Base-by-base conservation (phyloP, 2,113 vertebrate species). In the Tretioscincus oriximinensis region DNA sequence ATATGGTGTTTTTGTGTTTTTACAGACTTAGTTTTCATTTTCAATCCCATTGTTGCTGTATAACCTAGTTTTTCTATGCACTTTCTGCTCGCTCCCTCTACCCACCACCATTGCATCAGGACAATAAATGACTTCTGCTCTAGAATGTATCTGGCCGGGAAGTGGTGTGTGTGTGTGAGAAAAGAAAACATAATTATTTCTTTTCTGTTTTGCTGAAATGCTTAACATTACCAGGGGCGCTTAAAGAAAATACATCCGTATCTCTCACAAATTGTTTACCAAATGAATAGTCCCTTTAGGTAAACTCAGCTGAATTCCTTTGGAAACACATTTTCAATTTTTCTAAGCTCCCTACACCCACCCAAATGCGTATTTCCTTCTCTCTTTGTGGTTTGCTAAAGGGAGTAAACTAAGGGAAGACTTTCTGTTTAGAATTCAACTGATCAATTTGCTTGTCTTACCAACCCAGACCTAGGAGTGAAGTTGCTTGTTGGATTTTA, bases 361-460 rank as follows among this genome's bases (percentile, higher is more conserved):
- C 51, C 4, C 54, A 58, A 18, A 58, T 18, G 11, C 5, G 18
- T 58, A 58, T 58, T 58, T 58, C 54, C 16, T 58, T 58, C 18
- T 58, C 54, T 58, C 54, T 58, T 4, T 58, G 16, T 18, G 54
- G 14, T 58, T 12, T 16, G 11, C 14, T 12, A 58, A 18, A 58
- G 18, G 18, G 54, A 16, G 54, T 18, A 18, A 58, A 18, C 54
- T 18, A 58, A 58, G 54, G 54, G 16, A 58, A 58, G 54, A 4
- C 54, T 58, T 9, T n/a, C 58, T 89, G 89, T 87, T 88, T 86
- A 74, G 75, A 84, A 86, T 86, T 86, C 88, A 91, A 90, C 67
- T 79, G 87, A 93, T 89, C 87, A 87, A 88, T 86, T 77, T 77
- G 35, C 26, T 91, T 81, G 87, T 83, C 78, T 77, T 72, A 51